These are phyloP conservation scores for Phallusia fumigata DNA, from an alignment of 23 tunicate species.

Conservation along the genomic window DNA sequence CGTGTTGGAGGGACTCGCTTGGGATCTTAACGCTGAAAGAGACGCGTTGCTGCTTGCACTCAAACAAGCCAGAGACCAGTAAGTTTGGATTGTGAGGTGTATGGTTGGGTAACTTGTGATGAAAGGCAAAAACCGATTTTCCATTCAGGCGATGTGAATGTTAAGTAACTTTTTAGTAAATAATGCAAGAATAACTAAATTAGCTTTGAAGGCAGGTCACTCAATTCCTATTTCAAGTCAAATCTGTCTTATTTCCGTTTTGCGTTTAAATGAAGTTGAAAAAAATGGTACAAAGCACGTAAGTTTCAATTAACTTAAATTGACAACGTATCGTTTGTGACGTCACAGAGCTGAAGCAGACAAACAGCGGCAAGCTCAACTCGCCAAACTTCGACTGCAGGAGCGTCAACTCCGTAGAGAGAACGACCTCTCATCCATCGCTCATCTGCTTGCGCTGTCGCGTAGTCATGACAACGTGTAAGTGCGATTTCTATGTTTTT, in stretches of 20 bases:
- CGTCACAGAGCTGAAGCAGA: slow-evolving; percentile 39
- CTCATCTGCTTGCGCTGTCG: slow-evolving; percentile 58
- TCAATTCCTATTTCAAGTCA: no score
- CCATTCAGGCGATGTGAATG: no score
- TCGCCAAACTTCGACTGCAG: slow-evolving; percentile 65
- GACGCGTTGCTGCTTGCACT: slow-evolving; percentile 48
- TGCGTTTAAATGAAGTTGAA: no score
- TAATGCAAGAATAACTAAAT: no score
- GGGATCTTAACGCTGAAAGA: slow-evolving; percentile 72
- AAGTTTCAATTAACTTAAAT: no score
- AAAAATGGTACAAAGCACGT: no score
- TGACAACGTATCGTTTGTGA: neutral
- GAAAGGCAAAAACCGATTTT: no score
- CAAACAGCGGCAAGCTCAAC: slow-evolving; percentile 43
- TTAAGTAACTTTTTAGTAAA: no score
- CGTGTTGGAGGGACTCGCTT: slow-evolving; percentile 59
- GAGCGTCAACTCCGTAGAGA: slow-evolving; percentile 68
- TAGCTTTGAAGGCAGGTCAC: no score
- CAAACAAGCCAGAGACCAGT: slow-evolving; percentile 56
- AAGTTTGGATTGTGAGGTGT: neutral
- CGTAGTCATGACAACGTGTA: slow-evolving; percentile 49
- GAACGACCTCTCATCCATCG: slow-evolving; percentile 44
- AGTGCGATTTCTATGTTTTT: slow-evolving; percentile 6
- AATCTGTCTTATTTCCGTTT: no score
- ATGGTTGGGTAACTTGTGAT: neutral